Base-by-base conservation (phyloP, 2,888 invertebrate genomes). In the Aproaerema taeniolella region DNA sequence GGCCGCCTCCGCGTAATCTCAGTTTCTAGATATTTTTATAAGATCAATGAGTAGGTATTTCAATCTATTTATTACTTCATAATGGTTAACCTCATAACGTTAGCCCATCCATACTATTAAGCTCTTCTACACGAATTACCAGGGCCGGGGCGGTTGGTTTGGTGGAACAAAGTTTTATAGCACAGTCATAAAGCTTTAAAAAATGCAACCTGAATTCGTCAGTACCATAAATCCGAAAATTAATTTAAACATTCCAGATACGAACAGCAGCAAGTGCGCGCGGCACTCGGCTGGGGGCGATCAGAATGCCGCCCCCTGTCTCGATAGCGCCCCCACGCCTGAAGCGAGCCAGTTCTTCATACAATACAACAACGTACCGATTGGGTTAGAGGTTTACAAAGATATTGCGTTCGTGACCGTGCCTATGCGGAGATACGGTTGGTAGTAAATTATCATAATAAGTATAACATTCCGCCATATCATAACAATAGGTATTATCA, bases 381-480 rank as follows among this genome's bases (percentile, higher is more conserved):
- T 92, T 45, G 92, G 92, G 0, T 67, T 92, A 0, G 90, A 90
- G 38, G 78, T 88, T 0, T 89, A 89, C 81, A 58, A 73, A 1
- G 86, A 91, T 37, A 90, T 88, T 45, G 68, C 92, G 0, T 92
- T 93, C 52, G 73, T 93, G 0, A 92, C 94, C 0, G 90, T 94
- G 3, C 94, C 95, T 0, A 82, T 94, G 39, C 87, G 94, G 60
- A 87, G 90, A 39, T 61, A 79, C 30, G 90, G 90, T 85, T 44
- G 55, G 56, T 34, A n/a, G n/a, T n/a, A n/a, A n/a, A n/a, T n/a
- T n/a, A n/a, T n/a, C n/a, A n/a, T n/a, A n/a, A 3, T 28, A n/a
- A n/a, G 2, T 8, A 28, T n/a, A n/a, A n/a, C n/a, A 28, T 4
- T 28, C 9, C 10, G 6, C 28, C 20, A 20, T 20, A 20, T 4